Evolutionary conservation across 2,888 invertebrate species (phyloP).

Genomic region (Venustoraphidia nigricollis): DNA sequence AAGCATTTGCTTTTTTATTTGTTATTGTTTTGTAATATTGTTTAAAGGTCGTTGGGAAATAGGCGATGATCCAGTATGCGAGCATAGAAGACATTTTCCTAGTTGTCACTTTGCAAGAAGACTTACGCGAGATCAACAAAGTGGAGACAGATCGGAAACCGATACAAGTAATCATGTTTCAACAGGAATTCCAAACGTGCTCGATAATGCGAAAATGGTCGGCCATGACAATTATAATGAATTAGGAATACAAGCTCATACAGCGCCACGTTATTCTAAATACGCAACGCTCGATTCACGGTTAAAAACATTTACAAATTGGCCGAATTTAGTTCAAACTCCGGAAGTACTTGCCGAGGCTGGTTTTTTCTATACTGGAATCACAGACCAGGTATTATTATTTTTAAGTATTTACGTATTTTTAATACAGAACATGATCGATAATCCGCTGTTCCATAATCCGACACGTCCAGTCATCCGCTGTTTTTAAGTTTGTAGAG

Average conservation of each 20-base stretch:
- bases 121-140: slow-evolving; percentile 22
- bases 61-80: slow-evolving; percentile 50
- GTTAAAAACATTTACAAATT: slow-evolving; percentile 51
- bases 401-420: neutral
- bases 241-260: slow-evolving; percentile 42
- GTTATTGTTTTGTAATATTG: neutral
- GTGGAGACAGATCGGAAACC: slow-evolving; percentile 27
- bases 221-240: slow-evolving; percentile 32
- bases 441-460: too few species aligned
- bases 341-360: slow-evolving; percentile 67
- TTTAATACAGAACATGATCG: neutral
- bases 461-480: too few species aligned
- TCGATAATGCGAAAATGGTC: slow-evolving; percentile 27
- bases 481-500: too few species aligned
- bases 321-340: slow-evolving; percentile 66
- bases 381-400: slow-evolving; percentile 43
- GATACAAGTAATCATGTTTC: slow-evolving; percentile 9
- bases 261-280: slow-evolving; percentile 46
- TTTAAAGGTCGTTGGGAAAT: slow-evolving; percentile 35
- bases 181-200: slow-evolving; percentile 9
- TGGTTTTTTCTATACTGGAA: slow-evolving; percentile 74
- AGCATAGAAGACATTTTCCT: slow-evolving; percentile 48
- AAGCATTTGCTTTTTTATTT: too few species aligned
- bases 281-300: slow-evolving; percentile 54
- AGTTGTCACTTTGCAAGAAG: slow-evolving; percentile 36